Conservation (phyloP, 2,113 vertebrate genomes). For the Anhinga rufa region DNA sequence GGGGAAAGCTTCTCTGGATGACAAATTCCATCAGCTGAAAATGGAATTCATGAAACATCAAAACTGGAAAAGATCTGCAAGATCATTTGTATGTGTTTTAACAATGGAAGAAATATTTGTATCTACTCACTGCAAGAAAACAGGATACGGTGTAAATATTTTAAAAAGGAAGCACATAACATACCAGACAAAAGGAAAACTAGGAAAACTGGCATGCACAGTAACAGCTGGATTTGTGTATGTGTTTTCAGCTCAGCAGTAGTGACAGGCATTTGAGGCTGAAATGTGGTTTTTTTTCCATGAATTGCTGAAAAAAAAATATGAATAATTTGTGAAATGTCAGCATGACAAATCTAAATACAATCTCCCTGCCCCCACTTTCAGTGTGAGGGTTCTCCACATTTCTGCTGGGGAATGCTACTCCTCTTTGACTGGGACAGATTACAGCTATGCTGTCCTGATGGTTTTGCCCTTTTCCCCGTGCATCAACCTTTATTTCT, state of each 20-base stretch:
- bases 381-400: background rate
- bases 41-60: background rate
- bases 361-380: background rate
- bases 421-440: background rate
- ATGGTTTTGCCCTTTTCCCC: background rate
- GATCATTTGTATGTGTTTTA: background rate
- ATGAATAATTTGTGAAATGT: background rate
- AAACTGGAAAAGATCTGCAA: background rate
- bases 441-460: background rate
- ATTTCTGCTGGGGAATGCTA: background rate
- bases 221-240: background rate
- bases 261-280: background rate
- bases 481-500: background rate
- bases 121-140: background rate
- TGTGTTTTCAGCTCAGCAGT: background rate
- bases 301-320: background rate
- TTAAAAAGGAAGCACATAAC: background rate
- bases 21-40: background rate
- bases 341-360: background rate
- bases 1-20: background rate
- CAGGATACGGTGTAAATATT: background rate
- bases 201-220: background rate
- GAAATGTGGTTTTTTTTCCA: background rate
- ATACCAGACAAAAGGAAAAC: background rate
- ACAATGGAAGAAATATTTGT: background rate